Percentiles rank a stretch among this genome's conserved stretches.
Evolutionary conservation across 1,140 invertebrate species (phyloP).

Genomic region (Belonocnema kinseyi): DNA sequence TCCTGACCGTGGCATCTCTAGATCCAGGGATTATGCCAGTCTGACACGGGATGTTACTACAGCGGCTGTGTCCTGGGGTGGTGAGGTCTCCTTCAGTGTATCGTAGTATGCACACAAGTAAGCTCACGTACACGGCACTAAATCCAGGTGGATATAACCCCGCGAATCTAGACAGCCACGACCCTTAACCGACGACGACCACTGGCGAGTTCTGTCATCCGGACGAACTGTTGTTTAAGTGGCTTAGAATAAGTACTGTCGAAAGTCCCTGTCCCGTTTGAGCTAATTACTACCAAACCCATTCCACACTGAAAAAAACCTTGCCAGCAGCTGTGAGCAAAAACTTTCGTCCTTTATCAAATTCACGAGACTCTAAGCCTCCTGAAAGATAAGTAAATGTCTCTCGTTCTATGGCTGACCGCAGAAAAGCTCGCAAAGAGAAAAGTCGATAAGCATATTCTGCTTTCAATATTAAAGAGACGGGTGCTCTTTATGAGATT

Average conservation of each 20-base stretch:
- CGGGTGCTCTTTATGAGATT: neutral
- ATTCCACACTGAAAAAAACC: neutral
- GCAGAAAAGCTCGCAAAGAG: conserved; percentile 15
- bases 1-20: conserved; percentile 64
- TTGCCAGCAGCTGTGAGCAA: neutral
- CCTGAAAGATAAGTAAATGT: conserved; percentile 25
- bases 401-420: neutral
- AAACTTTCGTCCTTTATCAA: conserved; percentile 26
- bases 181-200: conserved; percentile 36
- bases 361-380: conserved; percentile 17
- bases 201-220: conserved; percentile 39
- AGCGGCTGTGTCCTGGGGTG: conserved; percentile 29
- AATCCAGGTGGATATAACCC: conserved; percentile 59
- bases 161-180: conserved; percentile 37
- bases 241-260: conserved; percentile 58
- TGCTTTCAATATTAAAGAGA: neutral
- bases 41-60: conserved; percentile 67
- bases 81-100: neutral
- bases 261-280: conserved; percentile 37
- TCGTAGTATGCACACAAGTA: conserved; percentile 6
- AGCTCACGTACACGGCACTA: conserved; percentile 47
- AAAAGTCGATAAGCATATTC: conserved; percentile 35
- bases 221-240: conserved; percentile 51
- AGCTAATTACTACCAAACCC: conserved; percentile 47
- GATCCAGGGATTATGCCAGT: conserved; percentile 68